Percentiles rank a stretch among this genome's conserved stretches.
Conservation (phyloP, 1,140 invertebrate genomes). For the Steinernema khuongi region DNA sequence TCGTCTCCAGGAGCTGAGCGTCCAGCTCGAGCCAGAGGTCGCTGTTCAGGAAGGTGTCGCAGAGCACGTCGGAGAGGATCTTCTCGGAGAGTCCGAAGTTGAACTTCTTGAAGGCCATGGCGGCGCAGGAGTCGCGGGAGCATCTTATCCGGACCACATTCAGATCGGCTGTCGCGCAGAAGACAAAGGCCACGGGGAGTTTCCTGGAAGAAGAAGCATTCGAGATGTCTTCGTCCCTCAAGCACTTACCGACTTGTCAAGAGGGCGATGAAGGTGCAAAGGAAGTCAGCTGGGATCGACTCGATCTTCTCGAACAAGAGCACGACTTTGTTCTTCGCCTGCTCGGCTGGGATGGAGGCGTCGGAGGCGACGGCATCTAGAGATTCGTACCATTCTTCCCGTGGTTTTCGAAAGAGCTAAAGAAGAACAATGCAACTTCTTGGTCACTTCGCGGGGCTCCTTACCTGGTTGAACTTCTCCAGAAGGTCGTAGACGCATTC, state of each 20-base stretch:
- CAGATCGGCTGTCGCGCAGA: neutral
- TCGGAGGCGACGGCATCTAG: neutral
- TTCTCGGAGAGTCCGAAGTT: neutral
- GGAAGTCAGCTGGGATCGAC: neutral
- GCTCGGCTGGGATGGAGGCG: neutral
- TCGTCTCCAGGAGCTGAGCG: neutral
- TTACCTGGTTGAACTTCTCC: constrained; percentile 87
- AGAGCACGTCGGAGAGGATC: neutral
- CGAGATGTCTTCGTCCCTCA: neutral
- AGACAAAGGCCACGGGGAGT: neutral
- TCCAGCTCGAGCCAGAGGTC: neutral
- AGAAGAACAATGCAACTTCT: too few species aligned
- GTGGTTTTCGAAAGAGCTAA: neutral
- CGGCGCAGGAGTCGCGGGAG: neutral
- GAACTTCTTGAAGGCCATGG: neutral
- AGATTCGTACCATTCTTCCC: neutral
- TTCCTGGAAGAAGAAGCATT: neutral
- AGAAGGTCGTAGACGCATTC: too few species aligned
- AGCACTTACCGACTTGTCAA: neutral
- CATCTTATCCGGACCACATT: neutral
- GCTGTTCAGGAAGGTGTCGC: neutral
- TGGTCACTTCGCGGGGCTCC: too few species aligned
- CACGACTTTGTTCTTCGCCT: neutral
- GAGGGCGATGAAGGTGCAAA: neutral
- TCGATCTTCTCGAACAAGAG: neutral